These are phyloP conservation scores for Polymixis flavicincta DNA, from an alignment of 2,888 invertebrate species.

Conservation along the genomic window DNA sequence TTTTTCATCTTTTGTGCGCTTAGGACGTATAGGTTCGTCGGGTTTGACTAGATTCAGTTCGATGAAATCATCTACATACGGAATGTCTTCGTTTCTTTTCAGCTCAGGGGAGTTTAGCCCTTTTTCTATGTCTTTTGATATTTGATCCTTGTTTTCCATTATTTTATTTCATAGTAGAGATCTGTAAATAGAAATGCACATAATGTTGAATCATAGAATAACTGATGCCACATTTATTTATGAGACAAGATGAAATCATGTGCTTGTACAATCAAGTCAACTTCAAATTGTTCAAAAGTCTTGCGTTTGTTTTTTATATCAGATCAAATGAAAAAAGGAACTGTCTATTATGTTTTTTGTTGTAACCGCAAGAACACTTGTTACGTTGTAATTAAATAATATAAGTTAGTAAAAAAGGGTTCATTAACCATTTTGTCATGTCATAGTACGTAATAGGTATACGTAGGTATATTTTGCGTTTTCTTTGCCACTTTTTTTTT, in stretches of 20 bases:
- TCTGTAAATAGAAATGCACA: conserved; percentile 72
- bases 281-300: conserved; percentile 14
- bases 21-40: conserved; percentile 75
- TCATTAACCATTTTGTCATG: conserved; percentile 44
- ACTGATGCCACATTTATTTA: conserved; percentile 21
- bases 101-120: conserved; percentile 85
- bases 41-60: conserved; percentile 74
- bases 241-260: conserved; percentile 26
- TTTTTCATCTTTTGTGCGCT: conserved; percentile 72
- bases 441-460: conserved; percentile 2
- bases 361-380: conserved; percentile 13
- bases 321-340: conserved; percentile 21
- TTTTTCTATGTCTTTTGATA: conserved; percentile 76
- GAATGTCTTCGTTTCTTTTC: conserved; percentile 72
- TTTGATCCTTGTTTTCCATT: conserved; percentile 75
- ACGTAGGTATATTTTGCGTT: background rate
- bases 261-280: conserved; percentile 22
- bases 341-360: conserved; percentile 34
- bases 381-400: conserved; percentile 22
- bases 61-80: conserved; percentile 80
- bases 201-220: conserved; percentile 33
- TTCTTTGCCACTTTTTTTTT: background rate
- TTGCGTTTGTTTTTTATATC: conserved; percentile 32
- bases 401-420: conserved; percentile 37
- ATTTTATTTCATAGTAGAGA: conserved; percentile 79